These are phyloP conservation scores for Argyrosomus regius DNA, from an alignment of 2,797 vertebrate species.

Conservation along the genomic window DNA sequence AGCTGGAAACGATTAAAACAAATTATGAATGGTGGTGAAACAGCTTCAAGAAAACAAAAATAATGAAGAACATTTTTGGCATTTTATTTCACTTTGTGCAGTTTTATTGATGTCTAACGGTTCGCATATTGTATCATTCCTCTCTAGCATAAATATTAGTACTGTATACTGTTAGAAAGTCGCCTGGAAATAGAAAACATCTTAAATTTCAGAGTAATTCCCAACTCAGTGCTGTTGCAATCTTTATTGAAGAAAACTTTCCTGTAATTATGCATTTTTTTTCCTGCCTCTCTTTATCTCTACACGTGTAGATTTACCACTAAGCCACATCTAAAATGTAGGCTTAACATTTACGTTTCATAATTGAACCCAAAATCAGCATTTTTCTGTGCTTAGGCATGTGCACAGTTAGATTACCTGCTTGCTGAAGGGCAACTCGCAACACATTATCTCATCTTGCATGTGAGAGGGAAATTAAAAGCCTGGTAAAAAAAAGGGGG, in stretches of 20 bases:
- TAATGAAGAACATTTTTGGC: not conserved
- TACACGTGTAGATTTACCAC: not conserved
- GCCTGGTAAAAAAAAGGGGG: not conserved
- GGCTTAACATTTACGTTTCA: not conserved
- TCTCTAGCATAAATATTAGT: not conserved
- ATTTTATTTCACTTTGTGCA: not conserved
- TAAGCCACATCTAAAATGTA: not conserved
- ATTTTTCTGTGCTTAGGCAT: not conserved
- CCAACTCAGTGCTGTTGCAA: not conserved
- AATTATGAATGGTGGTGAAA: constrained; percentile 14
- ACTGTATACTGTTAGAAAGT: not conserved
- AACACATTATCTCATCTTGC: constrained; percentile 62
- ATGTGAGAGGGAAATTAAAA: constrained; percentile 45
- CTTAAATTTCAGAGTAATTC: not conserved
- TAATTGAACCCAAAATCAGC: constrained; percentile 6
- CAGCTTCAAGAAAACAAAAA: not conserved
- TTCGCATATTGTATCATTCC: not conserved
- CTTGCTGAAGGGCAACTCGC: not conserved
- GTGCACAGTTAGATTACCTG: constrained; percentile 6
- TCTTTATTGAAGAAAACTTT: constrained; percentile 1
- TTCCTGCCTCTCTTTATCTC: not conserved
- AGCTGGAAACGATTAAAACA: constrained; percentile 7
- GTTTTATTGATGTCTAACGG: not conserved
- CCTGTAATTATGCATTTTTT: not conserved
- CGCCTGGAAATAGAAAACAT: not conserved